A percentile compares a stretch with the other conserved stretches of the same genome.
phyloP scores from a whole-genome alignment of 2,888 invertebrate species.

The Trichogramma evanescens region DNA sequence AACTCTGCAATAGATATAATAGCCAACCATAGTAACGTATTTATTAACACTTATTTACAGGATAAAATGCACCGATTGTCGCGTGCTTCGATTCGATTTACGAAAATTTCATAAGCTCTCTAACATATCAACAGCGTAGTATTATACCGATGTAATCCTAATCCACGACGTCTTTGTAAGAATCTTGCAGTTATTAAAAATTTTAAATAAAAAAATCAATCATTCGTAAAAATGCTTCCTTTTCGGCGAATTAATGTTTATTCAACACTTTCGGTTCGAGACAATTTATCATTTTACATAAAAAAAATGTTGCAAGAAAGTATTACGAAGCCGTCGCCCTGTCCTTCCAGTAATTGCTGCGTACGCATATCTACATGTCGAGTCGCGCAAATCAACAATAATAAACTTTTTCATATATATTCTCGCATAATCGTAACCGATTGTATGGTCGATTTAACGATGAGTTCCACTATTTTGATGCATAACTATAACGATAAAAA shows the following conservation, averaged over 20 bases:
- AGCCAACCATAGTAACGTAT: slow-evolving; percentile 1
- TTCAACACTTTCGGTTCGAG: neutral
- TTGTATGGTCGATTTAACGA: slow-evolving; percentile 22
- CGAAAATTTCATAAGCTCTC: slow-evolving; percentile 19
- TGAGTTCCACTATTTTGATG: slow-evolving; percentile 18
- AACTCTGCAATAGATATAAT: slow-evolving; percentile 1
- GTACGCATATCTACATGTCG: slow-evolving; percentile 18
- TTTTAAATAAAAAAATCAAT: neutral
- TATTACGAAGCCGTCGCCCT: slow-evolving; percentile 9
- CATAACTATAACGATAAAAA: slow-evolving; percentile 21
- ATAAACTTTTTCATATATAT: slow-evolving; percentile 20
- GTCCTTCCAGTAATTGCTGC: slow-evolving; percentile 12
- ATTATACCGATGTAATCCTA: slow-evolving; percentile 23
- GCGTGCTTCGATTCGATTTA: slow-evolving; percentile 17
- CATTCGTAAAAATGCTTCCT: neutral
- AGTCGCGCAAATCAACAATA: slow-evolving; percentile 18
- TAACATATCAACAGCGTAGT: slow-evolving; percentile 23
- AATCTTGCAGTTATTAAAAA: neutral
- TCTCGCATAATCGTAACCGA: slow-evolving; percentile 22
- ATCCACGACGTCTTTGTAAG: slow-evolving; percentile 12
- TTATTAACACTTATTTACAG: slow-evolving; percentile 10
- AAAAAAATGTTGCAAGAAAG: neutral
- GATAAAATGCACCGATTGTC: slow-evolving; percentile 9
- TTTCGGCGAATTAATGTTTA: neutral
- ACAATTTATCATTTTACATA: neutral